Conservation (phyloP, 2,113 vertebrate genomes). For the Amazona vittata region DNA sequence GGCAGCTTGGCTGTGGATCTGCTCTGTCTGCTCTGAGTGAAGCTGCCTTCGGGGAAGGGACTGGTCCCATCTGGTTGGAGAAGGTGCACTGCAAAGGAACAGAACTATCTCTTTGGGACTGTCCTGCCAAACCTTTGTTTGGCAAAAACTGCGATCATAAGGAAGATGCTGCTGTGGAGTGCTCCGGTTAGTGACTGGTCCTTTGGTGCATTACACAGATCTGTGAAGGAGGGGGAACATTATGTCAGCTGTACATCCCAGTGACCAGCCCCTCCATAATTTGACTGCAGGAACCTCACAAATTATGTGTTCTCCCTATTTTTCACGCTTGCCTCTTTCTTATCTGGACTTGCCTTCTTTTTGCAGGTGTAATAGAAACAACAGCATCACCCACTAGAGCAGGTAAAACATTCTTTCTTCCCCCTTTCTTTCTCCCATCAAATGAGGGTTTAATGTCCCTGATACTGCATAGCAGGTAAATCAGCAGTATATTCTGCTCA, state of each 20-base stretch:
- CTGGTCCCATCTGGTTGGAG: slow-evolving; percentile 70
- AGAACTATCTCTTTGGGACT: slow-evolving; percentile 68
- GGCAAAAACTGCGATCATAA: slow-evolving; percentile 54
- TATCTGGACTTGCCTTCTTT: neutral
- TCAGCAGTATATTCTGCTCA: neutral
- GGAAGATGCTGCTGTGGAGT: slow-evolving; percentile 71
- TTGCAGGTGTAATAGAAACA: slow-evolving; percentile 22
- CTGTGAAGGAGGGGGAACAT: neutral
- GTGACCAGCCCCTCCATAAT: neutral
- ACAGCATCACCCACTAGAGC: neutral
- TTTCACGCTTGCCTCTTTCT: neutral
- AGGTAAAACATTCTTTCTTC: slow-evolving; percentile 29
- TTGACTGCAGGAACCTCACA: neutral
- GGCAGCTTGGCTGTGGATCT: slow-evolving; percentile 51
- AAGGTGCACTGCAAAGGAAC: slow-evolving; percentile 65
- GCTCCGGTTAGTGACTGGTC: slow-evolving; percentile 65
- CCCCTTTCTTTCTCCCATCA: neutral
- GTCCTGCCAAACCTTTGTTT: slow-evolving; percentile 2
- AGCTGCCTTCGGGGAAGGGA: slow-evolving; percentile 58
- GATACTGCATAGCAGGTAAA: neutral
- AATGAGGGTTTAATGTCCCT: neutral
- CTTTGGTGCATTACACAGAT: neutral
- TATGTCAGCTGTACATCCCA: neutral
- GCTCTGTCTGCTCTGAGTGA: slow-evolving; percentile 47
- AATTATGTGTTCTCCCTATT: neutral